phyloP scores from a whole-genome alignment of 2,888 invertebrate genomes.

The Pardosa pseudoannulata region DNA sequence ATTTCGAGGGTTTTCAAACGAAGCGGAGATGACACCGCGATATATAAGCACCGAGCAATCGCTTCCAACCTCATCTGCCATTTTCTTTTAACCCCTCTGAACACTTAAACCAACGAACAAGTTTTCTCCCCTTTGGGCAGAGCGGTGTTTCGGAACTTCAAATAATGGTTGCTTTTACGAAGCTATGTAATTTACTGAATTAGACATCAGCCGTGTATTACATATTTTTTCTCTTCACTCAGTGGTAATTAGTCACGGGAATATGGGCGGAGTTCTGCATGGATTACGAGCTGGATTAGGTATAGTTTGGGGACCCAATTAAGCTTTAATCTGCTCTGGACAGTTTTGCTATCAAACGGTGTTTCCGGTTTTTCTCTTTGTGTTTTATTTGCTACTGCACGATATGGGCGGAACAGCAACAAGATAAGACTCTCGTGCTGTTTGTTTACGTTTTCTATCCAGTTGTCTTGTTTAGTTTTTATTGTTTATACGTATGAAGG shows the following conservation, averaged over 20 bases:
- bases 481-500: too few species aligned
- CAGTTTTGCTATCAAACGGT: too few species aligned
- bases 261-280: not conserved
- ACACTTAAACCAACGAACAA: not conserved
- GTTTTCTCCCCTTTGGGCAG: not conserved
- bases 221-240: not conserved
- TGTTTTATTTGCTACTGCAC: too few species aligned
- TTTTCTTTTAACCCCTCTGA: not conserved
- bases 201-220: not conserved
- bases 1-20: too few species aligned
- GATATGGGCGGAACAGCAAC: too few species aligned
- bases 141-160: not conserved
- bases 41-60: too few species aligned
- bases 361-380: too few species aligned
- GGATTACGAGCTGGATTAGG: constrained; percentile 2
- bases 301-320: not conserved
- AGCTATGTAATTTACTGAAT: constrained; percentile 9
- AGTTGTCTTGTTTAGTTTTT: too few species aligned
- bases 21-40: too few species aligned
- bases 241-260: not conserved
- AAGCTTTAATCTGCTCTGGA: not conserved
- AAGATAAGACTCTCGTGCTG: too few species aligned
- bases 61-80: not conserved
- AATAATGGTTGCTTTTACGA: not conserved
- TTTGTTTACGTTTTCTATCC: too few species aligned